Evolutionary conservation across 1,140 invertebrate species (phyloP).

Genomic region (Heliconius nattereri): DNA sequence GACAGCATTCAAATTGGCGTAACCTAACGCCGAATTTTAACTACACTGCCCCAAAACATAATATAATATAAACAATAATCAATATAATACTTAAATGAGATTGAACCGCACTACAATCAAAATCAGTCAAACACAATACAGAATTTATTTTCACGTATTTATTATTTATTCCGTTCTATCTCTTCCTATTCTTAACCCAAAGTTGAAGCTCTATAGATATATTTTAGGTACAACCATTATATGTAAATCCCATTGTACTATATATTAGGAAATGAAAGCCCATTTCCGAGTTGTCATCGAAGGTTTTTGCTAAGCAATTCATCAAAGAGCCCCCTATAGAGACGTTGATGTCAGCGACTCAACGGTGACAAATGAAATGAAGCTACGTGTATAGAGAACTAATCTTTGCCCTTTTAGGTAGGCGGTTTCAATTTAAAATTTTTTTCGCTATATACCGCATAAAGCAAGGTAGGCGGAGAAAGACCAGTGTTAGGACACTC

Average conservation of each 20-base stretch:
- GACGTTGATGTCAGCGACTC: slow-evolving; percentile 7
- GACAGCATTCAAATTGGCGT: too few species aligned
- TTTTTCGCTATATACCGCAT: too few species aligned
- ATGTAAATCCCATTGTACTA: neutral
- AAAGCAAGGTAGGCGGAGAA: too few species aligned
- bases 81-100: too few species aligned
- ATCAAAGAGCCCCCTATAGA: slow-evolving; percentile 14
- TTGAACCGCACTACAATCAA: too few species aligned
- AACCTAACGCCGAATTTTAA: too few species aligned
- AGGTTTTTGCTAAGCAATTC: slow-evolving; percentile 6
- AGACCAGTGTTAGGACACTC: too few species aligned
- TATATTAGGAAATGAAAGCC: slow-evolving; percentile 4
- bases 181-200: neutral
- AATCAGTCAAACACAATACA: too few species aligned
- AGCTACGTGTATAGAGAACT: neutral
- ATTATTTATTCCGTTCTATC: neutral
- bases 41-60: too few species aligned
- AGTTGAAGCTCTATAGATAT: neutral
- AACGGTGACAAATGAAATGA: slow-evolving; percentile 3
- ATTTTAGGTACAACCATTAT: neutral
- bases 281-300: slow-evolving; percentile 13
- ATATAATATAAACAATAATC: too few species aligned
- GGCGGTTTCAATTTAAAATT: neutral
- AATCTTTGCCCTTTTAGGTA: neutral
- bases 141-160: too few species aligned